Percentiles rank a stretch among this genome's conserved stretches.
Evolutionary conservation across 2,888 invertebrate genomes (phyloP).

Genomic region (Megamerina dolium): DNA sequence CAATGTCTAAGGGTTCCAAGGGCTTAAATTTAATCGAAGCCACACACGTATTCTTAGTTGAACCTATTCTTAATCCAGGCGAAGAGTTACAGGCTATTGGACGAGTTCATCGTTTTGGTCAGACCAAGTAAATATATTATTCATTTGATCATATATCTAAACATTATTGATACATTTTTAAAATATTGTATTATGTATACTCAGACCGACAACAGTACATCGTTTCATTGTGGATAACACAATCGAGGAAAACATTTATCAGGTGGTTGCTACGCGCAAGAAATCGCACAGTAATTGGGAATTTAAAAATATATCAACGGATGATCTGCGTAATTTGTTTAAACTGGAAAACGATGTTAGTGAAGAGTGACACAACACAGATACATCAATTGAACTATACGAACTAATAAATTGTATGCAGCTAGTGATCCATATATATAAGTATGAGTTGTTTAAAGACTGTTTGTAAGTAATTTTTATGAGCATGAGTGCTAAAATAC

Average conservation of each 20-base stretch:
- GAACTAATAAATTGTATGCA: no score
- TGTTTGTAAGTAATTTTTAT: no score
- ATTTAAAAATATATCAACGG: constrained; percentile 34
- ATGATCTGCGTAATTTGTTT: constrained; percentile 31
- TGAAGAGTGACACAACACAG: constrained; percentile 1
- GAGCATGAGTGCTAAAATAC: no score
- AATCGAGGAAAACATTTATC: constrained; percentile 63
- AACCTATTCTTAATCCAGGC: constrained; percentile 66
- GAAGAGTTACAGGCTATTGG: constrained; percentile 74
- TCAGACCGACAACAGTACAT: constrained; percentile 60
- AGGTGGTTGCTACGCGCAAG: constrained; percentile 49
- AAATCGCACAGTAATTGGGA: constrained; percentile 35
- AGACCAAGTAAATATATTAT: constrained; percentile 54
- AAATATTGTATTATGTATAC: background rate
- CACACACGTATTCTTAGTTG: constrained; percentile 68
- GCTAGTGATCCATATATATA: no score
- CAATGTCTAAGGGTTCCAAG: constrained; percentile 63
- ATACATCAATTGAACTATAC: no score
- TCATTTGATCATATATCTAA: constrained; percentile 35
- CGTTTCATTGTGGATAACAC: constrained; percentile 63
- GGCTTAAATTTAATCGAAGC: constrained; percentile 75
- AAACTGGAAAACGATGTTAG: constrained; percentile 19
- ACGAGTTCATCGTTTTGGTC: constrained; percentile 72
- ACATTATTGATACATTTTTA: constrained; percentile 7
- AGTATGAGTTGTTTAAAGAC: no score